Percentiles rank a stretch among this genome's conserved stretches.
Evolutionary conservation across 2,797 vertebrate genomes (phyloP).

Genomic region (Anabas testudineus): DNA sequence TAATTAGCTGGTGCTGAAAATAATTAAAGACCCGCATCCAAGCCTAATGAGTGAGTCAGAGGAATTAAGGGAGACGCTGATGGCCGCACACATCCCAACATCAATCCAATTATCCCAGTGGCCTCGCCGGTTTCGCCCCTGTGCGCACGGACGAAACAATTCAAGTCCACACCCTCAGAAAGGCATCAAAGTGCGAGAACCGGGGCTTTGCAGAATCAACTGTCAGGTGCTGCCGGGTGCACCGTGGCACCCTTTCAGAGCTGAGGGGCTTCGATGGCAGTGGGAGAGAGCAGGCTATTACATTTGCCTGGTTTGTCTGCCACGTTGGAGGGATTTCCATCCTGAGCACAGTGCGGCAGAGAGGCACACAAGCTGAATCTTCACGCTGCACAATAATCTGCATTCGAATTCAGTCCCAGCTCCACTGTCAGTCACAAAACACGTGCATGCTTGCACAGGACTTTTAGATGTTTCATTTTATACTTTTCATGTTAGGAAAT

Average conservation of each 20-base stretch:
- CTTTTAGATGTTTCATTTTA: not conserved
- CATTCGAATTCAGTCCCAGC: conserved; percentile 54
- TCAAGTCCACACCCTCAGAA: conserved; percentile 24
- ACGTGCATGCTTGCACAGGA: not conserved
- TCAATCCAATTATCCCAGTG: conserved; percentile 68
- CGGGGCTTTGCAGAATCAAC: conserved; percentile 22
- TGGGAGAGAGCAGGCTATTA: conserved; percentile 27
- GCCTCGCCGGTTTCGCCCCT: conserved; percentile 59
- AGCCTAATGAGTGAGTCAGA: conserved; percentile 66
- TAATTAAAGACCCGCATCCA: conserved; percentile 67
- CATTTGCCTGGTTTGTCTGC: conserved; percentile 49
- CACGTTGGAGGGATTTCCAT: conserved; percentile 55
- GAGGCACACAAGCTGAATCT: conserved; percentile 43
- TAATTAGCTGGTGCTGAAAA: conserved; percentile 69
- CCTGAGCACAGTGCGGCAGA: conserved; percentile 19
- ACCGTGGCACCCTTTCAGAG: not conserved
- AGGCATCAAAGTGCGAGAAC: conserved; percentile 43
- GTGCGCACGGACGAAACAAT: conserved; percentile 40
- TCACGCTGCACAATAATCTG: conserved; percentile 37
- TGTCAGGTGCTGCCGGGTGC: conserved; percentile 7
- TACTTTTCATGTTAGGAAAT: not conserved
- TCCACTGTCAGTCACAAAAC: conserved; percentile 26
- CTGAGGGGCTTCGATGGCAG: conserved; percentile 20
- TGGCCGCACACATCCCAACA: conserved; percentile 59
- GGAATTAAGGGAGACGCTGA: conserved; percentile 66